Evolutionary conservation across 2,113 vertebrate genomes (phyloP).

Genomic region (Scomber colias): DNA sequence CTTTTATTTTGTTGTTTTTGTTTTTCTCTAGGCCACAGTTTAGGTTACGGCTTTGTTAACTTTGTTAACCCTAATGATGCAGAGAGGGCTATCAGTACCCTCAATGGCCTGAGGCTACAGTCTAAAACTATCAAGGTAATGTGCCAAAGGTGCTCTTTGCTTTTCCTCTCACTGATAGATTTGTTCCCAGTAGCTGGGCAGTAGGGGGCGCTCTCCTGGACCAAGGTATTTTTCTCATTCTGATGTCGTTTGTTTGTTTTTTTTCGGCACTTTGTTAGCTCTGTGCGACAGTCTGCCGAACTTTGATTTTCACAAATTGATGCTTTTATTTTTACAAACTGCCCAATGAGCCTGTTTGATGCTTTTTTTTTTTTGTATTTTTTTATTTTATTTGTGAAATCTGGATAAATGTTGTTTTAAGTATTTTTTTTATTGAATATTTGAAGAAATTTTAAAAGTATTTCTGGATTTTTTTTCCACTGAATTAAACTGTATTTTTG

Average conservation of each 20-base stretch:
- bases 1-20: conserved; percentile 85
- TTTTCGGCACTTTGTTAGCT: conserved; percentile 71
- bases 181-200: conserved; percentile 66
- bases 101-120: conserved; percentile 99
- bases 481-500: conserved; percentile 39
- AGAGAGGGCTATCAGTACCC: conserved; percentile 99
- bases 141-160: conserved; percentile 84
- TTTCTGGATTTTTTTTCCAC: conserved; percentile 50
- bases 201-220: conserved; percentile 71
- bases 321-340: conserved; percentile 62
- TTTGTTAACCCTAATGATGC: conserved; percentile 98
- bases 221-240: conserved; percentile 68
- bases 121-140: conserved; percentile 99
- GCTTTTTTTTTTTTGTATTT: conserved; percentile 57
- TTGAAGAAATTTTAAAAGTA: conserved; percentile 29
- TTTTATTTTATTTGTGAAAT: background rate
- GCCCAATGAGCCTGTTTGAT: conserved; percentile 47
- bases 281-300: conserved; percentile 60
- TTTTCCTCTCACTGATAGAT: conserved; percentile 83
- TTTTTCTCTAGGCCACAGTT: conserved; percentile 92
- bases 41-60: conserved; percentile 99
- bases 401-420: conserved; percentile 48
- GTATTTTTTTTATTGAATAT: conserved; percentile 31
- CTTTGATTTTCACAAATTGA: conserved; percentile 50
- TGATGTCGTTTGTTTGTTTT: conserved; percentile 49